Conservation (phyloP, 2,888 invertebrate genomes). For the Scaptomyza tumidula region DNA sequence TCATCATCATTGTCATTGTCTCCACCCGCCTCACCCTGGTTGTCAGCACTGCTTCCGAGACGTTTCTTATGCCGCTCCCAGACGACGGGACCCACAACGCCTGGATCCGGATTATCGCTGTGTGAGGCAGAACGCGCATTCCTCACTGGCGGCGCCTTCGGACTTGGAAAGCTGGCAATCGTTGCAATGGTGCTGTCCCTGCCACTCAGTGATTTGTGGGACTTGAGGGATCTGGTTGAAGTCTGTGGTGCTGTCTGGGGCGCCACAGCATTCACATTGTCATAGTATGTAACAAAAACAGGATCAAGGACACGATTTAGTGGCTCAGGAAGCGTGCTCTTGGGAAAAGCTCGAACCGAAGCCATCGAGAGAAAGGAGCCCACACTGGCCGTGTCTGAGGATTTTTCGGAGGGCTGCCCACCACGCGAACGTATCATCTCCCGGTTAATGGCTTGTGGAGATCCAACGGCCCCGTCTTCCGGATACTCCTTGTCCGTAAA, state of each 20-base stretch:
- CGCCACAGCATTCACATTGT: slow-evolving; percentile 84
- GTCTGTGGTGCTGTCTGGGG: slow-evolving; percentile 53
- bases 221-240: slow-evolving; percentile 61
- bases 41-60: slow-evolving; percentile 81
- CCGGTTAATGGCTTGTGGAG: slow-evolving; percentile 82
- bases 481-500: slow-evolving; percentile 69
- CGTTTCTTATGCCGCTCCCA: slow-evolving; percentile 92
- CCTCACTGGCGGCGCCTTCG: slow-evolving; percentile 75
- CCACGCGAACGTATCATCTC: slow-evolving; percentile 77
- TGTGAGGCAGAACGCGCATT: slow-evolving; percentile 86
- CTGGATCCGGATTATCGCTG: slow-evolving; percentile 92
- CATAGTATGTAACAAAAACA: slow-evolving; percentile 90
- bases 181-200: slow-evolving; percentile 72
- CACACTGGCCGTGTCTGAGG: slow-evolving; percentile 86
- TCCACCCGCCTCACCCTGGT: slow-evolving; percentile 73
- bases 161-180: slow-evolving; percentile 78
- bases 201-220: slow-evolving; percentile 57
- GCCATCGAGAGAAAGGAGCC: slow-evolving; percentile 94
- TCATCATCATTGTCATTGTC: slow-evolving; percentile 55
- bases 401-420: slow-evolving; percentile 79
- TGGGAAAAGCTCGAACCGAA: slow-evolving; percentile 93
- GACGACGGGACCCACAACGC: slow-evolving; percentile 92
- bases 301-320: slow-evolving; percentile 92
- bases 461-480: slow-evolving; percentile 58
- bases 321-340: slow-evolving; percentile 90